These are phyloP conservation scores for Drosophila algonquin DNA, from an alignment of 2,888 invertebrate species.

Conservation along the genomic window DNA sequence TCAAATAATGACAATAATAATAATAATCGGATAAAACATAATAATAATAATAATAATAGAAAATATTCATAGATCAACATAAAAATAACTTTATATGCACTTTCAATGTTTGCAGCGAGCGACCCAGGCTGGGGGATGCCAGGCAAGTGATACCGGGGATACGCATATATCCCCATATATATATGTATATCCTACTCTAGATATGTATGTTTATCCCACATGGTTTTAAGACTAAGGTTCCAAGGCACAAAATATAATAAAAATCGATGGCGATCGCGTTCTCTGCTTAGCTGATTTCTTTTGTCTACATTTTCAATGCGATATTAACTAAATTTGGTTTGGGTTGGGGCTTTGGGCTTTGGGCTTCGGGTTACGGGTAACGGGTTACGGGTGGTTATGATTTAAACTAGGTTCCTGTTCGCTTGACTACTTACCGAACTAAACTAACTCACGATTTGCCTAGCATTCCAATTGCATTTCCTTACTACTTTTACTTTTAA, in stretches of 20 bases:
- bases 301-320: constrained; percentile 27
- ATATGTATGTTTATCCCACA: constrained; percentile 1
- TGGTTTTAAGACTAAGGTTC: neutral
- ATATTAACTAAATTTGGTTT: constrained; percentile 25
- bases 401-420: constrained; percentile 3
- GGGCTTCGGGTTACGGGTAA: neutral
- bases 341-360: neutral
- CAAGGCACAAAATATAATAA: neutral
- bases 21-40: constrained; percentile 24
- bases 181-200: neutral
- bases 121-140: neutral
- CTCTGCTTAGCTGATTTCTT: neutral
- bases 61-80: constrained; percentile 32
- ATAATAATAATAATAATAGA: constrained; percentile 2
- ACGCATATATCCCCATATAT: neutral
- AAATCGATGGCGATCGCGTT: neutral
- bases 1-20: constrained; percentile 48
- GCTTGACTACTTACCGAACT: constrained; percentile 14
- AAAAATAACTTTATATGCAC: constrained; percentile 47
- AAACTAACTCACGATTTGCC: constrained; percentile 5
- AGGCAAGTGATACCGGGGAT: neutral
- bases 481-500: constrained; percentile 6
- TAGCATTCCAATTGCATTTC: constrained; percentile 10
- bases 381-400: neutral
- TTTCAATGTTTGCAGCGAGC: constrained; percentile 4